phyloP scores from a whole-genome alignment of 2,888 invertebrate genomes.

The Melikaiella ostensackeni region DNA sequence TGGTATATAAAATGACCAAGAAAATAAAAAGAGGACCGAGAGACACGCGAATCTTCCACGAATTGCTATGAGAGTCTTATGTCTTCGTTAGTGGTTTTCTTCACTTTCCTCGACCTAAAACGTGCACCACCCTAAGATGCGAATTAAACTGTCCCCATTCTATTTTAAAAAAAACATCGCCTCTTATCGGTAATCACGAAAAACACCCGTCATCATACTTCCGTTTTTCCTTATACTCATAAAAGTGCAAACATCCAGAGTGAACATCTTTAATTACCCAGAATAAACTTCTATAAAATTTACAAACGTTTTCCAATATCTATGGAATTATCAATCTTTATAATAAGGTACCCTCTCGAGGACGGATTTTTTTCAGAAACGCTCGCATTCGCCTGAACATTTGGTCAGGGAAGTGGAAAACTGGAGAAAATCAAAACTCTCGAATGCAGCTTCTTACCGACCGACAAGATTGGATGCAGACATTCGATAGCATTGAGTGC shows the following conservation, averaged over 20 bases:
- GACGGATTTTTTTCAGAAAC: not conserved
- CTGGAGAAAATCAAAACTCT: too few relatives aligned
- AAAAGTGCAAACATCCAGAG: constrained; percentile 21
- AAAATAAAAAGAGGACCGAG: constrained; percentile 13
- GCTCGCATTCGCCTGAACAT: too few relatives aligned
- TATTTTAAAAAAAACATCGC: not conserved
- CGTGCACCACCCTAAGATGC: not conserved
- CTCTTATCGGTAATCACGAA: constrained; percentile 27
- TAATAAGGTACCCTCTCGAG: not conserved
- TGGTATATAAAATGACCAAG: constrained; percentile 9
- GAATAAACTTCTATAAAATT: constrained; percentile 29
- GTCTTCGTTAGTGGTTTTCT: constrained; percentile 6
- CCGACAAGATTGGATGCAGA: too few relatives aligned
- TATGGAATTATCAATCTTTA: not conserved
- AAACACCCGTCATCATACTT: constrained; percentile 5
- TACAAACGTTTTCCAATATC: not conserved
- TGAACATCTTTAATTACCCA: too few relatives aligned
- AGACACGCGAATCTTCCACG: not conserved
- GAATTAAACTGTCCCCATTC: not conserved
- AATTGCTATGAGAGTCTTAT: constrained; percentile 26
- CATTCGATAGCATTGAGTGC: too few relatives aligned
- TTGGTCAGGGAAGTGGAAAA: too few relatives aligned
- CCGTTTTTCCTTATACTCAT: not conserved
- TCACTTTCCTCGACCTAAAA: not conserved
- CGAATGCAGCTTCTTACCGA: too few relatives aligned